A percentile compares a stretch with the other conserved stretches of the same genome.
Conservation (phyloP, 2,113 vertebrate genomes). For the Cromileptes altivelis region DNA sequence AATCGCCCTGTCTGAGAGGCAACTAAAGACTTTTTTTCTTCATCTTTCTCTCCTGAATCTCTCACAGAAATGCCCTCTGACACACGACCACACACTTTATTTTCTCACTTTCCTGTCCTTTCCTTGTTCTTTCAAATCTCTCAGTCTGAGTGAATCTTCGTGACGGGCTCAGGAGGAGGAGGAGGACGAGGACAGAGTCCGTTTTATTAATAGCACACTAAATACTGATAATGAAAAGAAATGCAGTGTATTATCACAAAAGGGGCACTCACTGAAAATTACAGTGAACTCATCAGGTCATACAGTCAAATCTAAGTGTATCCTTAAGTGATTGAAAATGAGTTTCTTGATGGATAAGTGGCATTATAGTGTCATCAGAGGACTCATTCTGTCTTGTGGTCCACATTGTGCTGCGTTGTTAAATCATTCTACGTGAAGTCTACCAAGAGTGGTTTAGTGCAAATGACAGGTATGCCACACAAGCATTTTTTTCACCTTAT, state of each 20-base stretch:
- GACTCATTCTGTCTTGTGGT: conserved; percentile 71
- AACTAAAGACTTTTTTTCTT: conserved; percentile 31
- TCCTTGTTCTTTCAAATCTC: conserved; percentile 36
- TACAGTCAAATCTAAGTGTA: conserved; percentile 19
- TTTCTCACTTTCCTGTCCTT: conserved; percentile 47
- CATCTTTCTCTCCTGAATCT: conserved; percentile 25
- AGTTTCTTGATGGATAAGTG: conserved; percentile 26
- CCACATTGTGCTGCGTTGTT: conserved; percentile 73
- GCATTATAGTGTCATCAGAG: conserved; percentile 22
- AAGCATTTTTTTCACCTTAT: conserved; percentile 64
- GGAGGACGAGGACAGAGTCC: conserved; percentile 9
- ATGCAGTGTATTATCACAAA: background rate
- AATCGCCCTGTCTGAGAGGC: conserved; percentile 53
- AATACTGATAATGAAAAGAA: conserved; percentile 31
- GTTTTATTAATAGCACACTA: conserved; percentile 24
- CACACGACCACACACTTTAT: conserved; percentile 36
- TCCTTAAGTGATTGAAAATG: conserved; percentile 22
- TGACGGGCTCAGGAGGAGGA: conserved; percentile 33
- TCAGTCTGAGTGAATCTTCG: conserved; percentile 50
- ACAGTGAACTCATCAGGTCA: background rate
- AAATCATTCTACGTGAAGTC: conserved; percentile 33
- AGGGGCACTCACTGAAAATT: background rate
- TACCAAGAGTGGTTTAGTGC: conserved; percentile 51
- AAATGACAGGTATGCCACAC: conserved; percentile 71
- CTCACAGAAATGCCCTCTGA: conserved; percentile 50